phyloP scores from a whole-genome alignment of 2,888 invertebrate species.

The Chesias legatella region DNA sequence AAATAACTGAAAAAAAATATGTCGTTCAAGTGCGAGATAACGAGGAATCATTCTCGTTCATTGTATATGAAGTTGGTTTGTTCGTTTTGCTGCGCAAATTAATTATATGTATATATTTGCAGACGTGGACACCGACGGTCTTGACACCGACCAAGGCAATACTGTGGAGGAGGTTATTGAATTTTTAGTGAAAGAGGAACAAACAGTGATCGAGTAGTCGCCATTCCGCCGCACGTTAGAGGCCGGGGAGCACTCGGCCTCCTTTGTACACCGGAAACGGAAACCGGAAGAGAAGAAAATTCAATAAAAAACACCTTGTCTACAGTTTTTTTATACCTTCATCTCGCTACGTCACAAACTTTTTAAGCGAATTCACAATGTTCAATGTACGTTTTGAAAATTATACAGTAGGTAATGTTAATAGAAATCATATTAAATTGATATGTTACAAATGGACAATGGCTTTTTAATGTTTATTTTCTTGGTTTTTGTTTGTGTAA shows the following conservation, averaged over 20 bases:
- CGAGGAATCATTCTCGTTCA: no score
- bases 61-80: no score
- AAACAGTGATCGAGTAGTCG: constrained; percentile 87
- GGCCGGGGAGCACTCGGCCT: constrained; percentile 57
- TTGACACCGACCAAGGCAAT: constrained; percentile 91
- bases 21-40: no score
- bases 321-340: constrained; percentile 54
- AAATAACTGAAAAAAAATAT: no score
- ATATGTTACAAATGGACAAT: constrained; percentile 72
- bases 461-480: constrained; percentile 63
- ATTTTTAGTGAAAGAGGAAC: constrained; percentile 98
- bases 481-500: constrained; percentile 38
- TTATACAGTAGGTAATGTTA: constrained; percentile 75
- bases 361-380: constrained; percentile 44
- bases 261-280: constrained; percentile 38
- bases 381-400: constrained; percentile 62
- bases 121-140: constrained; percentile 97
- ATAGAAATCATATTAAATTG: constrained; percentile 77
- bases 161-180: constrained; percentile 97
- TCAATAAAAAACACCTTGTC: constrained; percentile 41
- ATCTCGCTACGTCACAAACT: constrained; percentile 37
- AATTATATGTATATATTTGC: constrained; percentile 39
- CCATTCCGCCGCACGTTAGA: constrained; percentile 51
- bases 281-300: constrained; percentile 31
- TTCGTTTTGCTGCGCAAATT: no score